Conservation (phyloP, 2,888 invertebrate genomes). For the Rhogogaster chlorosoma region DNA sequence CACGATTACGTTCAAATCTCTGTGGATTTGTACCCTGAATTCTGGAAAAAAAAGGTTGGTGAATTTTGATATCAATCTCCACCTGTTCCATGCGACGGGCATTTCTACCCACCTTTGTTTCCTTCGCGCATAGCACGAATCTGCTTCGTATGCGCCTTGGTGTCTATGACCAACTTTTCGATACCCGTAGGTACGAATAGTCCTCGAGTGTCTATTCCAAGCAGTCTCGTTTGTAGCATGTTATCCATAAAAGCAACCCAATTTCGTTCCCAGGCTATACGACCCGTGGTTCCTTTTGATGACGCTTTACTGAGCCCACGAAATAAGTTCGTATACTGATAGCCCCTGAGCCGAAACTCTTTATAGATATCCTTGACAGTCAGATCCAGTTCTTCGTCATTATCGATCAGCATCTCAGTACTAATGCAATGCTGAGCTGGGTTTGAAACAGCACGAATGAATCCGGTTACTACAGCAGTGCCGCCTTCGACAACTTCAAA, state of each 20-base stretch:
- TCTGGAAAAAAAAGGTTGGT: constrained; percentile 64
- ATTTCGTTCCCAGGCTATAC: constrained; percentile 87
- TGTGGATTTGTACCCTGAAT: constrained; percentile 74
- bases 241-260: constrained; percentile 95
- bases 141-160: constrained; percentile 76
- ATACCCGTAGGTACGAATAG: constrained; percentile 89
- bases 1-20: constrained; percentile 75
- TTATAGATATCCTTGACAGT: constrained; percentile 74
- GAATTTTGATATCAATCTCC: neutral
- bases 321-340: constrained; percentile 81
- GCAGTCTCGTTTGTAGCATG: constrained; percentile 90
- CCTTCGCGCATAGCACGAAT: constrained; percentile 64
- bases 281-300: constrained; percentile 76
- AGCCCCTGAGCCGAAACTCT: constrained; percentile 73
- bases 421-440: neutral
- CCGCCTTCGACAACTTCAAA: constrained; percentile 52
- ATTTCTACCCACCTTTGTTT: constrained; percentile 66
- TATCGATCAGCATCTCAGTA: neutral
- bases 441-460: neutral
- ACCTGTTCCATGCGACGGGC: neutral
- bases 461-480: constrained; percentile 48
- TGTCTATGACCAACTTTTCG: constrained; percentile 85
- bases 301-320: constrained; percentile 81
- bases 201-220: constrained; percentile 85
- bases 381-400: constrained; percentile 72